phyloP scores from a whole-genome alignment of 2,888 invertebrate genomes.

The Drosophila ustulata region DNA sequence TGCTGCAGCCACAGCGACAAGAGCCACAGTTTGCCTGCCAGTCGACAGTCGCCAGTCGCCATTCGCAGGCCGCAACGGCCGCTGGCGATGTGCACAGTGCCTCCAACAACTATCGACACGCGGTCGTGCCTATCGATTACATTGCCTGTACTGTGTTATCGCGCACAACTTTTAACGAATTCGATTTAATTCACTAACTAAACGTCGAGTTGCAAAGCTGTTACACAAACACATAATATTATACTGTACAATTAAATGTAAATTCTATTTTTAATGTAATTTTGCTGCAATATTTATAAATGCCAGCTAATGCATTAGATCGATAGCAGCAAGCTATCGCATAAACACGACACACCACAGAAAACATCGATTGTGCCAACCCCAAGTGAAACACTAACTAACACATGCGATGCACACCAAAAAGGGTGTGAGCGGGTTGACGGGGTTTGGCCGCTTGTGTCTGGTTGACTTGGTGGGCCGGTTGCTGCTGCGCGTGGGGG shows the following conservation, averaged over 20 bases:
- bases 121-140: neutral
- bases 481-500: no score
- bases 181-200: no score
- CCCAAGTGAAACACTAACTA: conserved; percentile 18
- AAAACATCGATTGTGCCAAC: conserved; percentile 23
- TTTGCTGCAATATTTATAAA: no score
- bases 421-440: conserved; percentile 1
- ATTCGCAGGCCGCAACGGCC: conserved; percentile 35
- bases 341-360: conserved; percentile 3
- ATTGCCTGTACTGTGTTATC: neutral
- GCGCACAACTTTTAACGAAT: neutral
- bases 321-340: conserved; percentile 39
- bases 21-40: conserved; percentile 27
- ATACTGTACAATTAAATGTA: no score
- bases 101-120: conserved; percentile 34
- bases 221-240: no score
- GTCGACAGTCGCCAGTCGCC: conserved; percentile 13
- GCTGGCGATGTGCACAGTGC: conserved; percentile 33
- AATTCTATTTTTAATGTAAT: no score
- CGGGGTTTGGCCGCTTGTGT: neutral
- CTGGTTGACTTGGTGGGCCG: neutral
- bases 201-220: no score
- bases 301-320: neutral
- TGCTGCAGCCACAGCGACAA: conserved; percentile 35
- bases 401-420: conserved; percentile 3